These are phyloP conservation scores for Caranx melampygus DNA, from an alignment of 2,113 vertebrate species.

Conservation along the genomic window DNA sequence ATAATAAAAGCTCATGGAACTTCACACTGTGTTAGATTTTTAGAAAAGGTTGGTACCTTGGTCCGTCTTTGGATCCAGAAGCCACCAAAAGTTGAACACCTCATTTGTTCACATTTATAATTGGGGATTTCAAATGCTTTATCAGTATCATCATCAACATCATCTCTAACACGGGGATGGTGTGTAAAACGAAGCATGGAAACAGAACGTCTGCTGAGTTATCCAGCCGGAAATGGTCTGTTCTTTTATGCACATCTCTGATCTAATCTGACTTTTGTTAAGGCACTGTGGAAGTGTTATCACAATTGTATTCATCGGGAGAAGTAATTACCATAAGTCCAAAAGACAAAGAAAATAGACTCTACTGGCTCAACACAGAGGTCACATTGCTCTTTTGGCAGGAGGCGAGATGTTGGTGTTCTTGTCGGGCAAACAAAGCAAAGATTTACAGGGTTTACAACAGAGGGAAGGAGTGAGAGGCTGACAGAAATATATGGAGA, in stretches of 20 bases:
- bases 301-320: neutral
- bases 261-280: slow-evolving; percentile 17
- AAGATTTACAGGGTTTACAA: neutral
- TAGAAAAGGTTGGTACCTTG: neutral
- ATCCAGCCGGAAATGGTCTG: neutral
- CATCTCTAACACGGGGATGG: neutral
- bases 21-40: neutral
- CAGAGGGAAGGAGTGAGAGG: too few relatives aligned
- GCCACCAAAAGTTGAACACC: neutral
- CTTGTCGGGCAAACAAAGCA: neutral
- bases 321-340: neutral
- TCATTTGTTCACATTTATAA: neutral
- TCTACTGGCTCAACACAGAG: neutral
- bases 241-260: slow-evolving; percentile 7
- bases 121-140: neutral
- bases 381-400: neutral
- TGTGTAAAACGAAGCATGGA: neutral
- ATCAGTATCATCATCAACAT: slow-evolving; percentile 18
- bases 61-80: neutral
- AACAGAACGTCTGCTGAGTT: neutral
- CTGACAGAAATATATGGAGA: neutral
- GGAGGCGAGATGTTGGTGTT: neutral
- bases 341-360: neutral
- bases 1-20: neutral
- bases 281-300: slow-evolving; percentile 6